Evolutionary conservation across 2,797 vertebrate species (phyloP), one percentile per base, ranked within the genome.

Genomic region (Tokudaia tokunoshimensis): DNA sequence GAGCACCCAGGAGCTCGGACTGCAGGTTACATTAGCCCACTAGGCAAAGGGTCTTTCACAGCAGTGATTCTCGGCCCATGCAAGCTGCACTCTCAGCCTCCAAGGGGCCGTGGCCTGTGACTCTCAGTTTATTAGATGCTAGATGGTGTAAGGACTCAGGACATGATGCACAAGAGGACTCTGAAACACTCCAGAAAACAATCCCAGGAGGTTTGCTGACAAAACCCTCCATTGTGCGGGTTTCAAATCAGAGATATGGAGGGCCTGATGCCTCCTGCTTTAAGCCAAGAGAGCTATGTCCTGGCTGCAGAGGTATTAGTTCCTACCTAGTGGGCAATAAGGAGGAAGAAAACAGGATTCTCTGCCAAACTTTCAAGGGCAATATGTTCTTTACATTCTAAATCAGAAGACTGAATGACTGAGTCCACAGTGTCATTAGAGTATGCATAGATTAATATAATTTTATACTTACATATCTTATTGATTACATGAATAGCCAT

Each of bases 381-480:
- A 87, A 13, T 85, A 34, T 52, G 50, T 67, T 92, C 20, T 91
- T 70, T 95, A 44, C 70, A 80, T 93, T 96, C 29, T 59, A 95
- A 96, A 87, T 22, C 70, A 47, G 29, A 63, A 61, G 3, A 8
- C 6, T 63, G 19, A 76, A 76, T 61, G 22, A 72, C 34, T 61
- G n/a, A 84, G 79, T 92, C 37, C 37, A 34, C 70, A 55, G 75
- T 74, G 81, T 83, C 91, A 92, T 0, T 92, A 34, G 61, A 94
- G 83, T 74, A 17, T 31, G 59, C 11, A 52, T 22, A 91, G 6
- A 34, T 91, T 67, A 92, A 34, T 47, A 81, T 93, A 84, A 88
- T 95, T 93, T 81, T 72, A 1, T 59, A 74, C 55, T 95, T 95
- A 61, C 79, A 96, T 82, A 92, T 70, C 83, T 82, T 91, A 65